A percentile compares a stretch with the other conserved stretches of the same genome.
Conservation (phyloP, 2,797 vertebrate species). For the Varecia variegata region DNA sequence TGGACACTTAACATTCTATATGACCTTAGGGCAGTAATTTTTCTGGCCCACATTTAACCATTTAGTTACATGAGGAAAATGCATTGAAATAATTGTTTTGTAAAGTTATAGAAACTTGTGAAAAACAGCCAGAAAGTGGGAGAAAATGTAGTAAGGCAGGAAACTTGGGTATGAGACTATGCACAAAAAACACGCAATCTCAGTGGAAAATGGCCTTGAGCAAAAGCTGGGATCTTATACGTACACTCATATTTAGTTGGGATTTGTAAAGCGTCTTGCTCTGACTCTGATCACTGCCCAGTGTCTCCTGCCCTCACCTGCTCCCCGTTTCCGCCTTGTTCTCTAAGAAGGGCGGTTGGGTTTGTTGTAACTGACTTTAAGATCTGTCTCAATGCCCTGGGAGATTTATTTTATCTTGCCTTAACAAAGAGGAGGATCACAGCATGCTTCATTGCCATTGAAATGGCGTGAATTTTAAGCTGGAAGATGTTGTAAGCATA, state of each 20-base stretch:
- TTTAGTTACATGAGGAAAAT: not conserved
- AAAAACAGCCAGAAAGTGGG: not conserved
- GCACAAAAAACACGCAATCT: not conserved
- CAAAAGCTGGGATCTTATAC: not conserved
- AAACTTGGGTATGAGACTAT: not conserved
- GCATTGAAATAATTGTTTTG: not conserved
- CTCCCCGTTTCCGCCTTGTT: not conserved
- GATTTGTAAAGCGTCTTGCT: not conserved
- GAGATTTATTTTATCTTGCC: not conserved
- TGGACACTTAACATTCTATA: not conserved
- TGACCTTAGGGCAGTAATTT: not conserved
- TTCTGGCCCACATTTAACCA: not conserved
- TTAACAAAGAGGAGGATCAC: not conserved
- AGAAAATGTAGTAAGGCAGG: not conserved
- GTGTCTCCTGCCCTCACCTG: not conserved
- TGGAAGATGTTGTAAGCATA: not conserved
- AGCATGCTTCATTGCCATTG: not conserved
- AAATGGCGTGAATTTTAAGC: not conserved
- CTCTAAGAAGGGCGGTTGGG: not conserved
- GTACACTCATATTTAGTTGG: not conserved
- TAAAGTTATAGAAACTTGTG: not conserved
- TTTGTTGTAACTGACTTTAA: not conserved
- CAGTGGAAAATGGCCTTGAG: not conserved
- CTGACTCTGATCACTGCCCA: not conserved
- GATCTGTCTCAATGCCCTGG: not conserved